Evolutionary conservation across 2,888 invertebrate genomes (phyloP).

Genomic region (Euclidia mi): DNA sequence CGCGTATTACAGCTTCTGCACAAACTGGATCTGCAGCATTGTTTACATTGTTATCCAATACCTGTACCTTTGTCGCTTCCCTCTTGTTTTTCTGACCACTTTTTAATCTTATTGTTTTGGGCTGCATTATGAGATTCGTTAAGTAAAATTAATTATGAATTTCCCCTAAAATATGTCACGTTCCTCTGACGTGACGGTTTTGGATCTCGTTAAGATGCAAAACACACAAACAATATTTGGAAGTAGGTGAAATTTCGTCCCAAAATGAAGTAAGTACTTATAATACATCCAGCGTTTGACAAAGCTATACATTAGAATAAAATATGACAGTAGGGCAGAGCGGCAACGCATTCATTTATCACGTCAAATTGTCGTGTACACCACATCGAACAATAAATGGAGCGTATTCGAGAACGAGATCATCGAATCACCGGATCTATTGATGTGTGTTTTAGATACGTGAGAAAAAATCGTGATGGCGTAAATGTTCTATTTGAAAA

Average conservation of each 20-base stretch:
- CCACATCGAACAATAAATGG: constrained; percentile 58
- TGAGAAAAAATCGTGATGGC: constrained; percentile 20
- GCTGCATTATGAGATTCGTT: constrained; percentile 59
- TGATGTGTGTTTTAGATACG: constrained; percentile 38
- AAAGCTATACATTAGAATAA: constrained; percentile 51
- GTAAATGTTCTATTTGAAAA: constrained; percentile 9
- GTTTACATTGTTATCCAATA: constrained; percentile 49
- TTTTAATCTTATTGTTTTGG: constrained; percentile 61
- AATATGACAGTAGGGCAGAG: constrained; percentile 51
- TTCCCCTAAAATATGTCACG: constrained; percentile 49
- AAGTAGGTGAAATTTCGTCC: background rate
- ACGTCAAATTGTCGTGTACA: constrained; percentile 54
- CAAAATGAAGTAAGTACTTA: constrained; percentile 3
- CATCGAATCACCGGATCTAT: constrained; percentile 54
- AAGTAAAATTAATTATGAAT: constrained; percentile 59
- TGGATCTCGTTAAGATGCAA: constrained; percentile 16
- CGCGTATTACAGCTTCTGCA: constrained; percentile 32
- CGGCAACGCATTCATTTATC: constrained; percentile 55
- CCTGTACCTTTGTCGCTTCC: constrained; percentile 51
- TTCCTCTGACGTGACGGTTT: constrained; percentile 34
- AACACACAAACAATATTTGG: background rate
- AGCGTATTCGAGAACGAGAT: constrained; percentile 59
- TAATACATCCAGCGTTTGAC: constrained; percentile 26
- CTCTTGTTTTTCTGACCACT: constrained; percentile 59
- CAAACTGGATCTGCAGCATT: constrained; percentile 19